Evolutionary conservation across 2,888 invertebrate genomes (phyloP).

Genomic region (Germaria angustata): DNA sequence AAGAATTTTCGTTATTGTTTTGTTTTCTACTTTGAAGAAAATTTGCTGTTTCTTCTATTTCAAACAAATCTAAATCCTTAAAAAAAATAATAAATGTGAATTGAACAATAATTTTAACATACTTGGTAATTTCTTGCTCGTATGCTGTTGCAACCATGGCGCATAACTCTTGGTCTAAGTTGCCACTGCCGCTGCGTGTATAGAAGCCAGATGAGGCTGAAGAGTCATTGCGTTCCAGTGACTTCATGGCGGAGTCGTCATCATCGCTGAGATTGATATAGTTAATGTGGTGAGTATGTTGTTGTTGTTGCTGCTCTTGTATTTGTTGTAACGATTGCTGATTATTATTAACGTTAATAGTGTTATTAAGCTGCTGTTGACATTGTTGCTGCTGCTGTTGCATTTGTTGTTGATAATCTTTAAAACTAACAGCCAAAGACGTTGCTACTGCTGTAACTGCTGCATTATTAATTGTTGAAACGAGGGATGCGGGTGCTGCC

Average conservation of each 20-base stretch:
- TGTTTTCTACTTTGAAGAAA: too few species aligned
- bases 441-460: slow-evolving; percentile 27
- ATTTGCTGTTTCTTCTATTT: too few species aligned
- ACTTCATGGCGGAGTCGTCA: slow-evolving; percentile 74
- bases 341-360: slow-evolving; percentile 35
- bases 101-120: slow-evolving; percentile 69
- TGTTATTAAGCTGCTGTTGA: slow-evolving; percentile 43
- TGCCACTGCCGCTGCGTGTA: slow-evolving; percentile 70
- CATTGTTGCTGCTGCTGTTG: slow-evolving; percentile 42
- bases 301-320: slow-evolving; percentile 65
- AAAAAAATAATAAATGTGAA: too few species aligned
- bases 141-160: slow-evolving; percentile 76
- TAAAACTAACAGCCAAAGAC: slow-evolving; percentile 32
- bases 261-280: slow-evolving; percentile 57
- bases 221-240: slow-evolving; percentile 72
- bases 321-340: slow-evolving; percentile 39
- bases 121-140: slow-evolving; percentile 76
- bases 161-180: slow-evolving; percentile 76
- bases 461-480: slow-evolving; percentile 48
- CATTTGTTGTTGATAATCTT: slow-evolving; percentile 43
- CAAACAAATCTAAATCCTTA: too few species aligned
- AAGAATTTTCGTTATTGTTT: too few species aligned
- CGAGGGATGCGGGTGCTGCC: slow-evolving; percentile 46
- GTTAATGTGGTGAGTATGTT: slow-evolving; percentile 65
- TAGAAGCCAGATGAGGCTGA: slow-evolving; percentile 69